Percentiles rank a stretch among this genome's conserved stretches.
phyloP scores from a whole-genome alignment of 2,113 vertebrate species.

The Acrocephalus arundinaceus region DNA sequence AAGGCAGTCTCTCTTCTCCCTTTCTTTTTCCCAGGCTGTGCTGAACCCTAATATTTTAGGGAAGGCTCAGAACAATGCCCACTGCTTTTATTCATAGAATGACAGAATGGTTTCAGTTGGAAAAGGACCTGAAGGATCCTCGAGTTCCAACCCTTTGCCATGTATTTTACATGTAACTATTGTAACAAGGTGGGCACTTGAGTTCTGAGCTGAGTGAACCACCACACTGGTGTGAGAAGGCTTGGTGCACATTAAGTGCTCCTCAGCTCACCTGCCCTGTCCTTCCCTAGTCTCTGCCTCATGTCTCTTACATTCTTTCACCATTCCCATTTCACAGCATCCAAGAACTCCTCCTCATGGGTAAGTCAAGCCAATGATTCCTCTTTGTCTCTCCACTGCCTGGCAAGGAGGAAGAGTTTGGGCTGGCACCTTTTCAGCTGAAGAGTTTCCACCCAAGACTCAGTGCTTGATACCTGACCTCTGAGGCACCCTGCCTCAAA shows the following conservation, averaged over 20 bases:
- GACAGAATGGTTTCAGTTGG: background rate
- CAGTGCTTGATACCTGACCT: background rate
- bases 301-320: background rate
- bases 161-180: too few relatives aligned
- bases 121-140: background rate
- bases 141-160: background rate
- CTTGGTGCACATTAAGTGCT: fast-evolving
- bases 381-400: background rate
- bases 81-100: background rate
- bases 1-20: background rate
- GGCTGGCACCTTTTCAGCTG: background rate
- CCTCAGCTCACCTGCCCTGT: background rate
- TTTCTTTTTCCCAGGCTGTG: background rate
- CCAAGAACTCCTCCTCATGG: background rate
- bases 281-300: background rate
- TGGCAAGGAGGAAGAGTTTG: background rate
- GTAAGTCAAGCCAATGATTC: background rate
- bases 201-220: background rate
- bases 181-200: background rate
- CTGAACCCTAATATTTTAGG: background rate
- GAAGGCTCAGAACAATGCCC: background rate
- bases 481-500: background rate
- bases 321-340: fast-evolving
- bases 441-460: background rate
- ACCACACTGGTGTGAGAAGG: background rate